These are phyloP conservation scores for Ascaphus truei DNA, from an alignment of 2,113 vertebrate species.

Conservation along the genomic window DNA sequence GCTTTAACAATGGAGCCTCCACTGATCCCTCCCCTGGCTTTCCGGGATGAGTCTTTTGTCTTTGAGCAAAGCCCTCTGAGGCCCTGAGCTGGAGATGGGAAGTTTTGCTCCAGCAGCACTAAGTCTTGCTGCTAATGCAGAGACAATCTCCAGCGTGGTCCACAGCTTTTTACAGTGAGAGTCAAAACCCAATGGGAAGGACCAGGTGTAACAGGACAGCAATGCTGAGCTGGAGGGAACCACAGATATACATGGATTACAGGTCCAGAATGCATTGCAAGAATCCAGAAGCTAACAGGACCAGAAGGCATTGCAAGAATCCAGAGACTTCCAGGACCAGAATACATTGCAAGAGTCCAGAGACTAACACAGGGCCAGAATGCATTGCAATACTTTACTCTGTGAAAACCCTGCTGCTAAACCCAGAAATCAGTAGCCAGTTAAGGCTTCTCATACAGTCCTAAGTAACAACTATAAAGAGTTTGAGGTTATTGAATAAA, in stretches of 20 bases:
- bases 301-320: background rate
- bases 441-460: no score
- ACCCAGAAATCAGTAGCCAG: no score
- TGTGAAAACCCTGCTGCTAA: no score
- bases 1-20: constrained; percentile 21
- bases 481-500: no score
- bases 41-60: constrained; percentile 25
- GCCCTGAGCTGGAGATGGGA: constrained; percentile 21
- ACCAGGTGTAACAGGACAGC: background rate
- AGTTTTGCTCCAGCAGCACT: background rate
- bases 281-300: background rate
- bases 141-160: background rate
- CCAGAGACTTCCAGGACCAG: background rate
- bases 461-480: no score
- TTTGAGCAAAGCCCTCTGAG: constrained; percentile 22
- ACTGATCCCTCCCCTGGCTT: constrained; percentile 31
- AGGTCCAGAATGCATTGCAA: background rate
- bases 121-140: constrained; percentile 6
- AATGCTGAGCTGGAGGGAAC: background rate
- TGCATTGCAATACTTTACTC: no score
- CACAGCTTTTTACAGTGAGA: background rate
- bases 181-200: background rate
- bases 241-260: background rate
- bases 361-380: no score
- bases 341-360: background rate